phyloP scores from a whole-genome alignment of 2,888 invertebrate genomes.

The Magallana nippona region DNA sequence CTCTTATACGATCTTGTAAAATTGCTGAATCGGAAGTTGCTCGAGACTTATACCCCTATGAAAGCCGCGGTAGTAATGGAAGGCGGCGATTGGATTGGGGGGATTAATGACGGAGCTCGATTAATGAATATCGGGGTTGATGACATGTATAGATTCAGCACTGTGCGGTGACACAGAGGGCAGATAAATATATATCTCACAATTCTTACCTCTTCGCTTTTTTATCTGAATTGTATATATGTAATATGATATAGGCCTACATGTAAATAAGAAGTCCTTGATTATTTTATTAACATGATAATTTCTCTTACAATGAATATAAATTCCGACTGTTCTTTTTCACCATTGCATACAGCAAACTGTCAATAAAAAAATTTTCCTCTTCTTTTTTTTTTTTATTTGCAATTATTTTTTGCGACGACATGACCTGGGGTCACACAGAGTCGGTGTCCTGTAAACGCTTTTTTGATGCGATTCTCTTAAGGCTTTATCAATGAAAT shows the following conservation, averaged over 20 bases:
- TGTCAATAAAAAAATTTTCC: neutral
- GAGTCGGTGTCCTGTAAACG: slow-evolving; percentile 23
- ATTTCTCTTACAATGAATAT: no score
- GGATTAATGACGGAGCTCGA: slow-evolving; percentile 30
- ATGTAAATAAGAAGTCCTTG: neutral
- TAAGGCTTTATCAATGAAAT: slow-evolving; percentile 30
- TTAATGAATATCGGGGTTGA: slow-evolving; percentile 25
- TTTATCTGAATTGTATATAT: no score
- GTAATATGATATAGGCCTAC: neutral
- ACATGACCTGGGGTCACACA: slow-evolving; percentile 14
- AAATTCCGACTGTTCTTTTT: neutral
- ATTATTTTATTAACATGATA: no score
- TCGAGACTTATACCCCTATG: slow-evolving; percentile 20
- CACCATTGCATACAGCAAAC: neutral
- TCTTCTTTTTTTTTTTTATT: neutral
- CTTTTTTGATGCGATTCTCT: slow-evolving; percentile 11
- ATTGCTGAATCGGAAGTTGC: slow-evolving; percentile 27
- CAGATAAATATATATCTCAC: neutral
- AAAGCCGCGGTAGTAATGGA: slow-evolving; percentile 27
- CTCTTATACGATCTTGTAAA: slow-evolving; percentile 29
- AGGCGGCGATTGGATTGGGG: slow-evolving; percentile 21
- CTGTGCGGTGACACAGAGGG: slow-evolving; percentile 25
- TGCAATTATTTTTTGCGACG: neutral
- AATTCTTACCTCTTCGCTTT: neutral
- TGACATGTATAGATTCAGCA: slow-evolving; percentile 17